Conservation (phyloP, 2,888 invertebrate species). For the Limnephilus rhombicus region DNA sequence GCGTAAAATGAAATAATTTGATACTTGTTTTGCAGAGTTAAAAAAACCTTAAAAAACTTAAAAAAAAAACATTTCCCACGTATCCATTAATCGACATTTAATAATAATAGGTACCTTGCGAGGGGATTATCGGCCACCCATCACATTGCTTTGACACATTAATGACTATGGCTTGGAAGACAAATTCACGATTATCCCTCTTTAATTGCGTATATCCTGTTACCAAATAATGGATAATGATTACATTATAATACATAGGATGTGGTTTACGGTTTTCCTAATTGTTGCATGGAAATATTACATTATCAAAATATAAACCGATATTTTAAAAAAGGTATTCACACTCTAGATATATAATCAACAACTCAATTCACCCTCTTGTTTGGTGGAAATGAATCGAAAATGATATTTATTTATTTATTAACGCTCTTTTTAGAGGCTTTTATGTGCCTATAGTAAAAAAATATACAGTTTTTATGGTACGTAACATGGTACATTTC, state of each 20-base stretch:
- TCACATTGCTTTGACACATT: not conserved
- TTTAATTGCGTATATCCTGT: not conserved
- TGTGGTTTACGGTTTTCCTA: not conserved
- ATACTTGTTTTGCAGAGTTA: not conserved
- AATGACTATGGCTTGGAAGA: not conserved
- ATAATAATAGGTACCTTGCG: not conserved
- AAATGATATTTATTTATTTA: not conserved
- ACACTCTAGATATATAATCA: not conserved
- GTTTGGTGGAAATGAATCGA: not conserved
- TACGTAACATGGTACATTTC: too few relatives aligned
- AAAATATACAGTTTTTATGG: too few relatives aligned
- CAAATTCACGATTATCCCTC: not conserved
- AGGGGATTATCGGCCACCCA: not conserved
- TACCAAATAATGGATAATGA: not conserved
- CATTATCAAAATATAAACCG: not conserved
- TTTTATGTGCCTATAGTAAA: too few relatives aligned
- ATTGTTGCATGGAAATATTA: not conserved
- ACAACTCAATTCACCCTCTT: not conserved
- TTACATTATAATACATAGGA: not conserved
- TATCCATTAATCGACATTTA: not conserved
- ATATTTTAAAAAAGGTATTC: not conserved
- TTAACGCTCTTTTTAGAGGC: too few relatives aligned
- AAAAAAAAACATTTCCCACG: not conserved
- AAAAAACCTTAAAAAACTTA: too few relatives aligned
- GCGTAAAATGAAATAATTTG: too few relatives aligned